Percentiles rank a stretch among this genome's conserved stretches.
phyloP scores from a whole-genome alignment of 2,113 vertebrate genomes.

The Megatriorchis doriae region DNA sequence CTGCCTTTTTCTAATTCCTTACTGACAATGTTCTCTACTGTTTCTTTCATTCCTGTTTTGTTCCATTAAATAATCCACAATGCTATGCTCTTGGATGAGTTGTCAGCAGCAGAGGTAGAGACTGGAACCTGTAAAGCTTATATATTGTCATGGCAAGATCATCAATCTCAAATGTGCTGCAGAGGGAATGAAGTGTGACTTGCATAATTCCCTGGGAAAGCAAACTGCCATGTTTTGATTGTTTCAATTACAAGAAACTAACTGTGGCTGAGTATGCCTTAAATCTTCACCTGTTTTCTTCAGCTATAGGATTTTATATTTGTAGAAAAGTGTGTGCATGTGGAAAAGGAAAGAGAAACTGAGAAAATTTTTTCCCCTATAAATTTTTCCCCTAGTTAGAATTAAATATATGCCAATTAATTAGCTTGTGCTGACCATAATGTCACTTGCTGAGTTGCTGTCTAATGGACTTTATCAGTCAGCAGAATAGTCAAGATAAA shows the following conservation, averaged over 20 bases:
- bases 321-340: not conserved
- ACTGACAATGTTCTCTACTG: not conserved
- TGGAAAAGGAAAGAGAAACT: not conserved
- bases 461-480: not conserved
- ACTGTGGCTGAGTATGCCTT: not conserved
- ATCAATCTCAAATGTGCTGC: not conserved
- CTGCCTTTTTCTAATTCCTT: not conserved
- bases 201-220: not conserved
- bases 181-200: not conserved
- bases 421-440: not conserved
- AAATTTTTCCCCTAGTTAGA: not conserved
- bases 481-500: not conserved
- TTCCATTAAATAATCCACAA: not conserved
- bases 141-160: not conserved
- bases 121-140: not conserved
- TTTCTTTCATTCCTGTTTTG: not conserved
- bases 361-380: rapidly evolving
- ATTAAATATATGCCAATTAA: not conserved
- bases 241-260: not conserved
- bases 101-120: not conserved
- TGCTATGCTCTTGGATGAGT: not conserved
- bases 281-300: not conserved
- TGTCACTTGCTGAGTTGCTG: not conserved
- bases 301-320: not conserved
- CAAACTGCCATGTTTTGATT: not conserved